Base-by-base conservation (phyloP, 2,113 vertebrate genomes). In the Pelvicachromis taeniatus region DNA sequence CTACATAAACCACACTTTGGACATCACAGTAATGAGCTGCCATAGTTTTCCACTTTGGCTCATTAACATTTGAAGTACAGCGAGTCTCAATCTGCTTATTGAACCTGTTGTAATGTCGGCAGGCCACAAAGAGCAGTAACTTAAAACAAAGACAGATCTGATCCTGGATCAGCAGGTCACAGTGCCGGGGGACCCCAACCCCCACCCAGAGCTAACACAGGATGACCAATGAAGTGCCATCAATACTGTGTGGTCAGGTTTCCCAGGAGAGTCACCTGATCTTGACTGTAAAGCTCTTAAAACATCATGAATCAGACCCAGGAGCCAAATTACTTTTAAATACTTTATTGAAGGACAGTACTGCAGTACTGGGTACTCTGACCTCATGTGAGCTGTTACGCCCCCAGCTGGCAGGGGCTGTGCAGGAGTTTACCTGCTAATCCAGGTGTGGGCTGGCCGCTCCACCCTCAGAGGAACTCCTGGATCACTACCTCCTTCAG, bases 401-500 rank as follows among this genome's bases (percentile, higher is more conserved):
- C 35, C 35, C 13, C 31, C 35, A 21, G 61, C 65, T 68, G 63
- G 35, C 35, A 26, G 63, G 33, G 38, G 38, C 12, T 9, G 61
- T 65, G 61, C 61, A 65, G 59, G 17, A 9, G 10, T 63, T 38
- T 63, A 38, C 2, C 59, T 40, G 61, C 61, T 65, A 0, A 65
- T 65, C 35, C 35, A 40, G 61, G 35, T 42, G 61, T 68, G 33
- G 4, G 56, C 56, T 68, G 1, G n/a, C 63, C 7, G n/a, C 23
- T 56, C 33, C 59, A 0, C 10, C 33, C 42, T 95, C 61, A 95
- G 82, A 91, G 81, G 80, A 95, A 98, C 29, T 98, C 96, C 1
- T 94, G 96, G 50, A 99, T 97, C 0, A 97, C 95, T 6, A 99
- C 91, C 83, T 99, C 97, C 89, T 99, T 99, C 38, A 99, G 95